A percentile compares a stretch with the other conserved stretches of the same genome.
phyloP scores from a whole-genome alignment of 2,113 vertebrate species.

The Muntiacus reevesi region DNA sequence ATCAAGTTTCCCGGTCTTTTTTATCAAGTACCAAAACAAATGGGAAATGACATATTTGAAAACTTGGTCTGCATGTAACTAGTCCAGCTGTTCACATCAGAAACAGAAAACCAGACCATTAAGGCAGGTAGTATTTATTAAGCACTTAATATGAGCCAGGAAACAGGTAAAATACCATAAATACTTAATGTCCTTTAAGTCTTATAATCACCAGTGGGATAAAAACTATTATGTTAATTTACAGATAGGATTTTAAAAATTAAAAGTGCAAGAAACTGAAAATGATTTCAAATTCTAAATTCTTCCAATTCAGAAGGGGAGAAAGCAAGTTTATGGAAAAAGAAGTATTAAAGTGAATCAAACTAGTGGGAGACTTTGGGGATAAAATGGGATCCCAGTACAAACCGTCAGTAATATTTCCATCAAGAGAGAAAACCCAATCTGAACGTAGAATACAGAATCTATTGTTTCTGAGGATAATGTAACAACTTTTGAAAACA shows the following conservation, averaged over 20 bases:
- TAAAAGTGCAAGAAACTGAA: background rate
- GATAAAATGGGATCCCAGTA: background rate
- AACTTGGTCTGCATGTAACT: background rate
- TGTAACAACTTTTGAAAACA: background rate
- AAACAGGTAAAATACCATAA: background rate
- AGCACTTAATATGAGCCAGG: background rate
- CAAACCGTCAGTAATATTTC: background rate
- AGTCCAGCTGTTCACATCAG: background rate
- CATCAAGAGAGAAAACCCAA: background rate
- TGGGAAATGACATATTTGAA: background rate
- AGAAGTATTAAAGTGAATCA: background rate
- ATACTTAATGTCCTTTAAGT: background rate
- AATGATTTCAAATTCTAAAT: background rate
- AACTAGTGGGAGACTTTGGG: background rate
- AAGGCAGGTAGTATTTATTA: background rate
- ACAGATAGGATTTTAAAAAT: background rate
- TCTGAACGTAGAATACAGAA: background rate
- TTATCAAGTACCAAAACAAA: background rate
- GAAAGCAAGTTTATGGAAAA: background rate
- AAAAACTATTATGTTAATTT: background rate
- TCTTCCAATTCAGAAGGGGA: background rate
- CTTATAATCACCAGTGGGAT: background rate
- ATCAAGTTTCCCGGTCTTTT: background rate
- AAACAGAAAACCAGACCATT: conserved; percentile 2
- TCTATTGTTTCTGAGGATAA: background rate